Base-by-base conservation (phyloP, 2,113 vertebrate species). In the Uropsilus gracilis region DNA sequence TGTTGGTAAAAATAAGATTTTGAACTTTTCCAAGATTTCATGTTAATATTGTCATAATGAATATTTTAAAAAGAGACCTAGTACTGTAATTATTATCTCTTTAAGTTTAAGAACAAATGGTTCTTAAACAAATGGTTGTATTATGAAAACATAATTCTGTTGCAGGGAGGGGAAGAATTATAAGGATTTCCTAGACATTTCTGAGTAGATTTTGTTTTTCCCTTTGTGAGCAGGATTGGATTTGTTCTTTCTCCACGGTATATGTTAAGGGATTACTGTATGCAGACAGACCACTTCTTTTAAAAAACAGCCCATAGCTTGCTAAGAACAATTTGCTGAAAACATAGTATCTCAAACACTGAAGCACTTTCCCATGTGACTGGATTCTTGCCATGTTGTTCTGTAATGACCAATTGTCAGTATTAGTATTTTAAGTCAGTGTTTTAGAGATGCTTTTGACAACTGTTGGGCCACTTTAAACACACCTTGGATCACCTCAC, bases 31-130 rank as follows among this genome's bases (percentile, higher is more conserved):
- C 71, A 28, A 85, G 20, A 95, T 12, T 89, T 85, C 26, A 91
- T 61, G 90, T 91, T 89, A 75, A 75, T 57, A 18, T 93, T 73
- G 12, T 55, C 90, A 96, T 87, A 55, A 7, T 39, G 71, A 37
- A 34, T 9, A 87, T 84, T 90, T 86, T 28, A 39, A 50, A 90
- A 75, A 84, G 64, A 61, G 63, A 10, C 13, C 3, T 69, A 71
- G 75, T 64, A 39, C 26, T 9, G 18, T 85, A 44, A 53, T 76
- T 69, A 61, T 83, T 50, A 69, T 81, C 14, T 91, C n/a, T n/a
- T n/a, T 12, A 80, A 64, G 18, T 85, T 96, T 85, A 89, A 93
- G 90, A 89, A 34, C 6, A 95, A 81, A 86, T 81, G 75, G 22
- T 42, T 87, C 9, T 24, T 69, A 93, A 73, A 13, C 26, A 80